These are phyloP conservation scores for Syncerus caffer DNA, from an alignment of 2,797 vertebrate genomes.

Conservation along the genomic window DNA sequence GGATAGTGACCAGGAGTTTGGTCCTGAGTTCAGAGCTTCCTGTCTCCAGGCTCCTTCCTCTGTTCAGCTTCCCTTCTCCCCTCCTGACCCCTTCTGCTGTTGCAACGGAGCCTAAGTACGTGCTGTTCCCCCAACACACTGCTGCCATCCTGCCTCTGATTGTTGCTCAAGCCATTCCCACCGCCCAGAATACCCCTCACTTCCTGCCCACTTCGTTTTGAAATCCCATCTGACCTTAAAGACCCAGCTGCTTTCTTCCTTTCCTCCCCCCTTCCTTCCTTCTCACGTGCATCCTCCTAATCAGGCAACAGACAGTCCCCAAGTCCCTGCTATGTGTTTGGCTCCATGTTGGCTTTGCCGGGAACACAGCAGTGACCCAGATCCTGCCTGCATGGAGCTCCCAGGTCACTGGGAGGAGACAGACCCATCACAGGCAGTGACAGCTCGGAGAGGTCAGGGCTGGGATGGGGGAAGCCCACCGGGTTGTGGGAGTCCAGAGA, in stretches of 20 bases:
- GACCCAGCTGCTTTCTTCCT: background rate
- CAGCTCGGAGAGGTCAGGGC: background rate
- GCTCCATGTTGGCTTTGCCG: background rate
- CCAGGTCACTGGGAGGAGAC: background rate
- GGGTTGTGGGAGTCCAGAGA: background rate
- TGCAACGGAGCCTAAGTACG: background rate
- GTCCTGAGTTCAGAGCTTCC: background rate
- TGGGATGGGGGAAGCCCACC: background rate
- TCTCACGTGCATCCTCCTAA: background rate
- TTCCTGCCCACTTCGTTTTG: slow-evolving; percentile 9
- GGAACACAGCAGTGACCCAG: background rate
- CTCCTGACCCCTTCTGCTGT: background rate
- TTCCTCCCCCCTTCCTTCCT: background rate
- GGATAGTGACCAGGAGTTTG: background rate
- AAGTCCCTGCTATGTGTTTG: background rate
- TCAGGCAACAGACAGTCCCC: background rate
- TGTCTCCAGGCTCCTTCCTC: background rate
- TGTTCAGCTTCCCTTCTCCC: background rate
- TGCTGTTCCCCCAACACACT: background rate
- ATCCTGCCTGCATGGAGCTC: background rate
- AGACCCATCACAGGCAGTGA: background rate
- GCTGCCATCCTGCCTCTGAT: background rate
- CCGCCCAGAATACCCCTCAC: background rate
- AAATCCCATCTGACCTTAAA: background rate
- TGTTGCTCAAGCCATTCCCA: background rate